phyloP scores from a whole-genome alignment of 1,140 invertebrate species.

The Drosophila fuyamai region DNA sequence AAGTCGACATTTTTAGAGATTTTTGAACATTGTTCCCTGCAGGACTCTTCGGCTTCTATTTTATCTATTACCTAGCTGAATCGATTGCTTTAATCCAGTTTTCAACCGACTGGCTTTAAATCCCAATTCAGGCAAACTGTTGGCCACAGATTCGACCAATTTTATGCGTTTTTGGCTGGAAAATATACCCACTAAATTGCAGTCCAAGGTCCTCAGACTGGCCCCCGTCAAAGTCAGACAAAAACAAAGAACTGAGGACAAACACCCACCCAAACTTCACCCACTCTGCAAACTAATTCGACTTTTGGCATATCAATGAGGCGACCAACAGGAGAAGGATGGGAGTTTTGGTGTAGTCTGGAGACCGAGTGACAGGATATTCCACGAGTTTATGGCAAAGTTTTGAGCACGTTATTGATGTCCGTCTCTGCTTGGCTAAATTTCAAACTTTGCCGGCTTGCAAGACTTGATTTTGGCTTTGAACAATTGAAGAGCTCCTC shows the following conservation, averaged over 20 bases:
- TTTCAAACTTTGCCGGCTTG: constrained; percentile 29
- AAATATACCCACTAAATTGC: constrained; percentile 21
- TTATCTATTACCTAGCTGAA: not conserved
- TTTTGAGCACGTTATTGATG: constrained; percentile 64
- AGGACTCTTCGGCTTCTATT: not conserved
- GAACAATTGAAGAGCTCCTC: constrained; percentile 62
- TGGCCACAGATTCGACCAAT: constrained; percentile 12
- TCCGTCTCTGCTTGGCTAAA: constrained; percentile 43
- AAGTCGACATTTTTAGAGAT: no score
- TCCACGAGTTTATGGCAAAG: constrained; percentile 43
- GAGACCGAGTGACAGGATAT: constrained; percentile 19
- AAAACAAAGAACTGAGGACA: constrained; percentile 16
- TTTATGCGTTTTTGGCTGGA: constrained; percentile 8
- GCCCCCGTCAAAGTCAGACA: constrained; percentile 19
- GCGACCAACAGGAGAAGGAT: not conserved
- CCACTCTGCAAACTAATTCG: constrained; percentile 8
- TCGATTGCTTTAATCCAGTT: not conserved
- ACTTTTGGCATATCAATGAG: constrained; percentile 65
- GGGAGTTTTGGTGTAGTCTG: not conserved
- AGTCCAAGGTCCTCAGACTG: constrained; percentile 15
- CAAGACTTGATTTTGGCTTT: constrained; percentile 10
- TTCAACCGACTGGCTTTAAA: not conserved
- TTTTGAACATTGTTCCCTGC: no score
- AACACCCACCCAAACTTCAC: not conserved
- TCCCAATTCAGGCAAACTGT: constrained; percentile 19